Percentiles rank a stretch among this genome's conserved stretches.
phyloP scores from a whole-genome alignment of 1,140 invertebrate genomes.

The Drosophila malerkotliana region DNA sequence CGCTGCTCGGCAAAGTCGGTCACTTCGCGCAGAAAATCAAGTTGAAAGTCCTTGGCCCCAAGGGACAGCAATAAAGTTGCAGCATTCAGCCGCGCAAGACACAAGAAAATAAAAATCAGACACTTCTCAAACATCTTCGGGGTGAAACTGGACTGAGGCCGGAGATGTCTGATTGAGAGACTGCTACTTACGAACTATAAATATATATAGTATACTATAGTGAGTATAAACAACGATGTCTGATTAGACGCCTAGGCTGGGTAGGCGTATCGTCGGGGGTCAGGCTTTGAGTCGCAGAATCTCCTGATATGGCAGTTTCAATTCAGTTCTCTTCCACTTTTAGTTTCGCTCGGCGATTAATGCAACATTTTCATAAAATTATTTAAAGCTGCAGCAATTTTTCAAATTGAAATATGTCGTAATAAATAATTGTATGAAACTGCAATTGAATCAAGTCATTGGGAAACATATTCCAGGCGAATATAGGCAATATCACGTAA shows the following conservation, averaged over 20 bases:
- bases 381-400: neutral
- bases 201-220: neutral
- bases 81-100: slow-evolving; percentile 9
- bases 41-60: slow-evolving; percentile 54
- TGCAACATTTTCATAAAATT: neutral
- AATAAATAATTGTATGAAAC: neutral
- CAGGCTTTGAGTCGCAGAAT: slow-evolving; percentile 33
- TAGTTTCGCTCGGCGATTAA: neutral
- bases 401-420: neutral
- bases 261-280: slow-evolving; percentile 40
- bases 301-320: slow-evolving; percentile 14
- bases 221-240: slow-evolving; percentile 35
- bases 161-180: neutral
- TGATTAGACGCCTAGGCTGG: slow-evolving; percentile 22
- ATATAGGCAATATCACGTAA: neutral
- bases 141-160: neutral
- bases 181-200: neutral
- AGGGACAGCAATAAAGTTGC: slow-evolving; percentile 17
- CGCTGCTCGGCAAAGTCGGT: slow-evolving; percentile 33
- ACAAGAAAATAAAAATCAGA: slow-evolving; percentile 10
- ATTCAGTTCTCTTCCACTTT: slow-evolving; percentile 1
- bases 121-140: slow-evolving; percentile 44
- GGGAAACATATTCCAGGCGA: neutral
- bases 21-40: slow-evolving; percentile 52
- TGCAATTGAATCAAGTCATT: neutral